These are phyloP conservation scores for Deroplatys truncata DNA, from an alignment of 2,888 invertebrate genomes.

Conservation along the genomic window DNA sequence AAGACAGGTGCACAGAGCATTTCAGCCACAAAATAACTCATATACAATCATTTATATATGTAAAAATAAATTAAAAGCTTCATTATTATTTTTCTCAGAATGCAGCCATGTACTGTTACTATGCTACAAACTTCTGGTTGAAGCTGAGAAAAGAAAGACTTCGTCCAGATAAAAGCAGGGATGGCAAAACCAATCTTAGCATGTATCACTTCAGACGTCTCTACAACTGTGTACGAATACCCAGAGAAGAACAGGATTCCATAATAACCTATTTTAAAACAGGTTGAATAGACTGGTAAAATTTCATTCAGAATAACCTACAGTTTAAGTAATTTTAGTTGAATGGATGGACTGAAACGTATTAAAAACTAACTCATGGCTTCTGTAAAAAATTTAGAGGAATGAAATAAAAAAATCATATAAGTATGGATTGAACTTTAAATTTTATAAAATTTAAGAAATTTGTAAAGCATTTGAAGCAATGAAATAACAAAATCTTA, in stretches of 20 bases:
- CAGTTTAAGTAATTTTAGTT: too few species aligned
- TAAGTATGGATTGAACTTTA: too few species aligned
- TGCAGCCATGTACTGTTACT: constrained; percentile 40
- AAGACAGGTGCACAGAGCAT: too few species aligned
- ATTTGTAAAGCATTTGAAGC: too few species aligned
- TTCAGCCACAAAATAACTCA: too few species aligned
- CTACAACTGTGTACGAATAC: constrained; percentile 50
- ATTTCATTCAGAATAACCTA: background rate
- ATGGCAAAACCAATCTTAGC: constrained; percentile 44
- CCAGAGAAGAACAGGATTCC: constrained; percentile 46
- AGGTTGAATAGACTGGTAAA: constrained; percentile 36
- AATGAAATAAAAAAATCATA: too few species aligned
- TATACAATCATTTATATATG: background rate
- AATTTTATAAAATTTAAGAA: too few species aligned
- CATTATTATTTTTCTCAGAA: constrained; percentile 35
- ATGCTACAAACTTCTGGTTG: constrained; percentile 48
- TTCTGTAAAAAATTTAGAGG: too few species aligned
- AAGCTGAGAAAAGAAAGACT: constrained; percentile 44
- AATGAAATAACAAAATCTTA: too few species aligned
- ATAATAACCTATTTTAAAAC: constrained; percentile 46
- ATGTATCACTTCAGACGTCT: constrained; percentile 50
- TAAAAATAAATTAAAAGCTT: background rate
- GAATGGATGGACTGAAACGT: too few species aligned
- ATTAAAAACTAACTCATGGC: too few species aligned
- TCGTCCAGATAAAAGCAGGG: constrained; percentile 41